Conservation (phyloP, 2,113 vertebrate genomes). For the Pedionomus torquatus region DNA sequence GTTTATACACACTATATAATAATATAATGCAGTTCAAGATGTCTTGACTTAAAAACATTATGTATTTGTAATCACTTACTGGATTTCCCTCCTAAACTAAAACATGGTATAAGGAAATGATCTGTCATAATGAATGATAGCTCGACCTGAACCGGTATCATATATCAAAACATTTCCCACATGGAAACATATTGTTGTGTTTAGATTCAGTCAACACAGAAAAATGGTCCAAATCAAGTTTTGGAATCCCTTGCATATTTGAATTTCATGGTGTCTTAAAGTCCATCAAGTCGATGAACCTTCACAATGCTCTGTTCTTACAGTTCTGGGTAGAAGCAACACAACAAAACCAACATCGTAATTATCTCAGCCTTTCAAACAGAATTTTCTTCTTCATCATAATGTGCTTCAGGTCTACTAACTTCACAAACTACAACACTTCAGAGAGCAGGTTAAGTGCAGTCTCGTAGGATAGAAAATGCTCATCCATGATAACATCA, state of each 20-base stretch:
- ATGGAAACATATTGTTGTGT: accelerated
- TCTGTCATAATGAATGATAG: not conserved
- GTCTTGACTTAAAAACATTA: not conserved
- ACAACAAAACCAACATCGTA: not conserved
- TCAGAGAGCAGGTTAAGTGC: not conserved
- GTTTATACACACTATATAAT: not conserved
- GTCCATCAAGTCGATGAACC: not conserved
- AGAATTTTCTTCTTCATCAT: not conserved
- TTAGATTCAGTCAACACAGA: not conserved
- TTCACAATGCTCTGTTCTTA: not conserved
- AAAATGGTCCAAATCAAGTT: not conserved
- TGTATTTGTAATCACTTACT: accelerated
- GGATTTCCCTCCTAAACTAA: not conserved
- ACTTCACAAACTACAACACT: not conserved
- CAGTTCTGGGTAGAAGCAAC: not conserved
- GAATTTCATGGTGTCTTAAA: not conserved
- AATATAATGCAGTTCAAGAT: not conserved
- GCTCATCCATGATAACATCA: not conserved
- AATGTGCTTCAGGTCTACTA: not conserved
- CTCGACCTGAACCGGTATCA: not conserved
- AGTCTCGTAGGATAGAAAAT: not conserved
- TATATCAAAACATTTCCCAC: not conserved
- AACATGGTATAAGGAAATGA: not conserved
- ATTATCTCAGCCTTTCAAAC: not conserved
- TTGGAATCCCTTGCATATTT: not conserved